Conservation (phyloP, 2,888 invertebrate species). For the Nomada flava region DNA sequence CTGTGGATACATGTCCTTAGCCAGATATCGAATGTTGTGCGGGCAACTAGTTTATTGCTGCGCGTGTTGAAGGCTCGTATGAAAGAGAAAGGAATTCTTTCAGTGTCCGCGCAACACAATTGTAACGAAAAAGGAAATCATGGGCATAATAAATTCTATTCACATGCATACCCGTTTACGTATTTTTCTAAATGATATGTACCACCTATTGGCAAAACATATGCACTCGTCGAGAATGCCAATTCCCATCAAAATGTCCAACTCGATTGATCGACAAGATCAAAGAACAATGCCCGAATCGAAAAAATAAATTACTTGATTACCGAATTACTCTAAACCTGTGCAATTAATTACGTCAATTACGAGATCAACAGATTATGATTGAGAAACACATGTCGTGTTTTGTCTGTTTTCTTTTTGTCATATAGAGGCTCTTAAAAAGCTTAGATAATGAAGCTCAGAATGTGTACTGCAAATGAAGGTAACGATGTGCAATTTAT, state of each 20-base stretch:
- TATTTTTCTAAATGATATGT: not conserved
- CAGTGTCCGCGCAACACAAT: conserved; percentile 9
- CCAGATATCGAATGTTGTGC: conserved; percentile 31
- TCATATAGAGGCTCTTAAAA: not conserved
- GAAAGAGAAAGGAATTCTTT: conserved; percentile 61
- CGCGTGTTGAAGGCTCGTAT: conserved; percentile 44
- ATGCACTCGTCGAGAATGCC: not conserved
- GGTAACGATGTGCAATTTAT: not conserved
- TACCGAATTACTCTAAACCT: not conserved
- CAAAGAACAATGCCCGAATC: not conserved
- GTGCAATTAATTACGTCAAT: not conserved
- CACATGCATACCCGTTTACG: not conserved
- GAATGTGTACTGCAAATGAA: not conserved
- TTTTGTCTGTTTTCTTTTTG: not conserved
- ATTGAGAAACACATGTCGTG: not conserved
- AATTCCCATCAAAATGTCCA: not conserved
- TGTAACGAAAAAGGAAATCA: conserved; percentile 30
- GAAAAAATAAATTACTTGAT: not conserved
- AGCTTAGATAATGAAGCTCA: not conserved
- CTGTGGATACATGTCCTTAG: conserved; percentile 36
- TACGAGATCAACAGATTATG: not conserved
- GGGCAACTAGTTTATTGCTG: conserved; percentile 41
- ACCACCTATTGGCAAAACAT: not conserved
- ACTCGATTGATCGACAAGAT: not conserved
- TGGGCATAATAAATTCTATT: not conserved